These are phyloP conservation scores for Drosophila insularis DNA, from an alignment of 1,140 invertebrate species.

Conservation along the genomic window DNA sequence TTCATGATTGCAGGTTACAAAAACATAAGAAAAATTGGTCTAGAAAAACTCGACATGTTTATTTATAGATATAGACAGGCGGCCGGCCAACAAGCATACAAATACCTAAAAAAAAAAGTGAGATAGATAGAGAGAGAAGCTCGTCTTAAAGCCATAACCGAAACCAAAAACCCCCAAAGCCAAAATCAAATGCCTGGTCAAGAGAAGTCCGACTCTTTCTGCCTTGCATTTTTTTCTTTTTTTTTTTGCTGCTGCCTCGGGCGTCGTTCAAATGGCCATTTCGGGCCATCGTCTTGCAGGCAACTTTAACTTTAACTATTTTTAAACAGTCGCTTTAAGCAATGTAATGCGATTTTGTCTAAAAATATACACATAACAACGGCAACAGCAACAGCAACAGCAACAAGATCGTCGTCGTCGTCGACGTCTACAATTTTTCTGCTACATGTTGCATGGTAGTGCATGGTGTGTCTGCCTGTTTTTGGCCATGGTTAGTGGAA, in stretches of 20 bases:
- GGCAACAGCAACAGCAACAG: background rate
- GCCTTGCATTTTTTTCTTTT: background rate
- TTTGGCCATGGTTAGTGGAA: slow-evolving; percentile 70
- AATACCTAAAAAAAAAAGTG: background rate
- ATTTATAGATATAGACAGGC: slow-evolving; percentile 25
- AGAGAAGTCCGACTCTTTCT: slow-evolving; percentile 28
- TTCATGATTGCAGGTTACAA: slow-evolving; percentile 11
- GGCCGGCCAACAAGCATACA: background rate
- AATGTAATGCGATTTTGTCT: slow-evolving; percentile 61
- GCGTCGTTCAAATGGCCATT: slow-evolving; percentile 13
- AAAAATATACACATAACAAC: slow-evolving; percentile 57
- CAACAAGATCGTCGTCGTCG: slow-evolving; percentile 40
- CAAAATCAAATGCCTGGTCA: slow-evolving; percentile 49
- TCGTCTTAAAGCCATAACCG: slow-evolving; percentile 8
- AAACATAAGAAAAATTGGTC: slow-evolving; percentile 22
- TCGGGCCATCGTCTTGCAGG: slow-evolving; percentile 5
- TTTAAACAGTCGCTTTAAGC: slow-evolving; percentile 59
- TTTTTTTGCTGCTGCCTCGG: slow-evolving; percentile 11
- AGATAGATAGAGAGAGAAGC: background rate
- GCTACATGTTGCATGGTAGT: slow-evolving; percentile 23
- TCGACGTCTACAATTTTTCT: slow-evolving; percentile 64
- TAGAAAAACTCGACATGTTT: slow-evolving; percentile 20
- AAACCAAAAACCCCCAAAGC: slow-evolving; percentile 21
- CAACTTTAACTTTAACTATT: slow-evolving; percentile 48
- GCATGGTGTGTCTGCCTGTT: slow-evolving; percentile 28